Evolutionary conservation across 2,888 invertebrate genomes (phyloP).

Genomic region (Cordylochernes scorpioides): DNA sequence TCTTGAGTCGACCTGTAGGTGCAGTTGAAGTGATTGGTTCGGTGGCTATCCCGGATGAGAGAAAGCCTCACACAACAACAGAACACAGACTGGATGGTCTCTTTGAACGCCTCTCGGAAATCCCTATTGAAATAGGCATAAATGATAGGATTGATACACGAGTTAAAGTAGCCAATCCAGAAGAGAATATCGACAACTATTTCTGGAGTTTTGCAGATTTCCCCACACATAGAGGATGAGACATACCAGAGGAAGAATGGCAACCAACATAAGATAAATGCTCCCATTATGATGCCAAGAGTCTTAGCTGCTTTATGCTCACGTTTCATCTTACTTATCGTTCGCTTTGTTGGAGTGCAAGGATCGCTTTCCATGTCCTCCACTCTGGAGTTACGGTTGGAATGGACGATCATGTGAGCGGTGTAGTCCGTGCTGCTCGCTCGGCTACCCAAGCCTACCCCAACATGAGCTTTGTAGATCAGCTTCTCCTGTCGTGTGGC

Average conservation of each 20-base stretch:
- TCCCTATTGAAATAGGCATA: slow-evolving; percentile 88
- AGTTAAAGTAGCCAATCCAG: slow-evolving; percentile 97
- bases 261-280: slow-evolving; percentile 80
- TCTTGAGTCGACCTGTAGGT: slow-evolving; percentile 15
- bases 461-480: slow-evolving; percentile 34
- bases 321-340: slow-evolving; percentile 45
- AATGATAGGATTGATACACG: slow-evolving; percentile 81
- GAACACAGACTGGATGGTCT: slow-evolving; percentile 52
- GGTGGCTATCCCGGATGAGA: slow-evolving; percentile 20
- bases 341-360: slow-evolving; percentile 62
- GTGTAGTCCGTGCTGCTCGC: slow-evolving; percentile 12
- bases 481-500: slow-evolving; percentile 71
- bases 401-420: slow-evolving; percentile 9
- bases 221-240: slow-evolving; percentile 32
- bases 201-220: slow-evolving; percentile 34
- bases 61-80: slow-evolving; percentile 39
- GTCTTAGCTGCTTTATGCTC: slow-evolving; percentile 42
- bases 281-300: slow-evolving; percentile 88
- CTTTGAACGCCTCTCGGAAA: slow-evolving; percentile 87
- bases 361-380: slow-evolving; percentile 29
- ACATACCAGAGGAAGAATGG: slow-evolving; percentile 73
- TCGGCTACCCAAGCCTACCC: slow-evolving; percentile 17
- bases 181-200: slow-evolving; percentile 68
- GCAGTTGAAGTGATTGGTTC: slow-evolving; percentile 19
- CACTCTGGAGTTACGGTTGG: slow-evolving; percentile 20